Evolutionary conservation across 2,888 invertebrate genomes (phyloP), one percentile per base, ranked within the genome.

Genomic region (Mesochorus sp.): DNA sequence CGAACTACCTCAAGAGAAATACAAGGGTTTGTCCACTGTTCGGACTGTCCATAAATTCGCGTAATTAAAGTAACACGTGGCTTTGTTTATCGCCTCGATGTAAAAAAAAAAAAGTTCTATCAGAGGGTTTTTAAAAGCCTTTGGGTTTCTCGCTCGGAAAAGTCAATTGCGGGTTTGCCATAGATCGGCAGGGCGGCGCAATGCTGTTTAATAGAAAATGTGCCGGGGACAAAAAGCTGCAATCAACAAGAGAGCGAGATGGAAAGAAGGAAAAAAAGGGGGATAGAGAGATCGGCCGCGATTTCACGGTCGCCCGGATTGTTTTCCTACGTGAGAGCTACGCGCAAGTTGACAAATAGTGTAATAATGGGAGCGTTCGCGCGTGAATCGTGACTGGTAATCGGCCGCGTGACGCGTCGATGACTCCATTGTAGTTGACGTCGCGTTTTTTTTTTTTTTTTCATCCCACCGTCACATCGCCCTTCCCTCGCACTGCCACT

Each of bases 301-400:
- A 78, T 77, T 76, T 77, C 66, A 81, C 74, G 66, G 72, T 76
- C 67, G 70, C 39, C 73, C 67, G 68, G 55, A 80, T 80, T 80
- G 75, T 81, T 81, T 80, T 80, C 47, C 80, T 79, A 68, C 71
- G 67, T 74, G 66, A 51, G 42, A 74, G 67, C 55, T 61, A 62
- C 73, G 72, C 68, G 71, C 74, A 75, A 73, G 67, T 74, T 80
- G 80, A 80, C 80, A 80, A 80, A 81, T 81, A 80, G 76, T 77
- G 73, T 68, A 76, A 81, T 80, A 81, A 80, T 79, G 68, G 73
- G 67, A 79, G 76, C 80, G 78, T 75, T 74, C 81, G 64, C 24
- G 78, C 80, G 53, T 70, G 76, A 76, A 79, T 74, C 70, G 71
- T 74, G 76, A 79, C 74, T 76, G 51, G 76, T 74, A 81, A 81